Conservation (phyloP, 1,140 invertebrate genomes). For the Philaenus spumarius region DNA sequence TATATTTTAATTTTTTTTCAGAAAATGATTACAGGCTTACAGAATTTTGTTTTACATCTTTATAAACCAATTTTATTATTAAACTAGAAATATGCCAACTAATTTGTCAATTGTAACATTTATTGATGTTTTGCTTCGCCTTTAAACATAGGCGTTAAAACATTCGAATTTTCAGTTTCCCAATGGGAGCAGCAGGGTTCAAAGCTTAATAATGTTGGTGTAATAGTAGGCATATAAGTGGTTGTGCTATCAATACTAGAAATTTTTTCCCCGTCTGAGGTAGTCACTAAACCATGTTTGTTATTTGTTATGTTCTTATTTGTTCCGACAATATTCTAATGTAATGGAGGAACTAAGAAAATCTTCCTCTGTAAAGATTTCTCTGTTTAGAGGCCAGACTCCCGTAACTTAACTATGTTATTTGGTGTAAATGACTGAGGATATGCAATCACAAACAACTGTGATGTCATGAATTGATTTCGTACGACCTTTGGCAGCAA, state of each 20-base stretch:
- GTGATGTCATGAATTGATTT: conserved; percentile 18
- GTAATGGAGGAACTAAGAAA: conserved; percentile 17
- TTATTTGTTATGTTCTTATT: not conserved
- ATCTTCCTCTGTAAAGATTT: conserved; percentile 23
- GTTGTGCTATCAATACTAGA: not conserved
- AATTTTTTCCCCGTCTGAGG: not conserved
- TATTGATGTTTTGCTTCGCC: no score
- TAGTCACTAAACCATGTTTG: not conserved
- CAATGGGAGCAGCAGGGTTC: no score
- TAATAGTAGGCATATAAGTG: not conserved
- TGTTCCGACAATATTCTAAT: conserved; percentile 6
- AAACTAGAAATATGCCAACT: no score
- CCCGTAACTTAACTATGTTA: conserved; percentile 16
- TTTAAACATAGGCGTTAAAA: no score
- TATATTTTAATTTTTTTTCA: no score
- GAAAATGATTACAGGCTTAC: no score
- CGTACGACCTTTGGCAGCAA: conserved; percentile 5
- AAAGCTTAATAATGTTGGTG: not conserved
- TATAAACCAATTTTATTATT: no score
- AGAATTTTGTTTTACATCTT: no score
- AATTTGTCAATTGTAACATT: no score
- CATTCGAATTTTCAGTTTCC: no score
- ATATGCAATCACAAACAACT: conserved; percentile 14
- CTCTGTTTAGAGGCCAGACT: conserved; percentile 11
- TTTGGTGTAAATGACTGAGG: conserved; percentile 12